Evolutionary conservation across 2,113 vertebrate genomes (phyloP).

Genomic region (Pseudonaja textilis): DNA sequence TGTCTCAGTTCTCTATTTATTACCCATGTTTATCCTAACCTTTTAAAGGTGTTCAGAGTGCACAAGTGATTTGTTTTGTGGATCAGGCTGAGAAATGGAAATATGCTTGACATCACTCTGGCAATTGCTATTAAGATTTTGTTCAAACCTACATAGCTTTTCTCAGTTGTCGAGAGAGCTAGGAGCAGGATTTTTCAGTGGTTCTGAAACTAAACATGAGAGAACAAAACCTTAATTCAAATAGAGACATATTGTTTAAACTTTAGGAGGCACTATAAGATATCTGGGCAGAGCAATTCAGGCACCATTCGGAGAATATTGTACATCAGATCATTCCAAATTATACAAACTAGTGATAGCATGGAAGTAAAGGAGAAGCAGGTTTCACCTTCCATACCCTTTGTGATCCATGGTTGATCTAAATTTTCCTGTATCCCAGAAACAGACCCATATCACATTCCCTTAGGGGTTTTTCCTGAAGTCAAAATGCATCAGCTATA

Average conservation of each 20-base stretch:
- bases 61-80: background rate
- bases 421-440: background rate
- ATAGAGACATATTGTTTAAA: background rate
- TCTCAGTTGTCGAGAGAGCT: background rate
- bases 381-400: background rate
- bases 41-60: background rate
- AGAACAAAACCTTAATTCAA: background rate
- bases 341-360: background rate
- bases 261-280: background rate
- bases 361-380: background rate
- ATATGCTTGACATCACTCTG: background rate
- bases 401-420: background rate
- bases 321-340: background rate
- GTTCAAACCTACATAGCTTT: background rate
- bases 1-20: background rate
- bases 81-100: background rate
- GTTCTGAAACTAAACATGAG: background rate
- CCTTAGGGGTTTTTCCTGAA: background rate
- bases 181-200: background rate
- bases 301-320: background rate
- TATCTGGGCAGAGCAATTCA: background rate
- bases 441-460: background rate
- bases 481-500: background rate
- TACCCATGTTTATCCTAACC: background rate
- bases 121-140: background rate